Evolutionary conservation across 2,888 invertebrate species (phyloP).

Genomic region (Cenopis cana): DNA sequence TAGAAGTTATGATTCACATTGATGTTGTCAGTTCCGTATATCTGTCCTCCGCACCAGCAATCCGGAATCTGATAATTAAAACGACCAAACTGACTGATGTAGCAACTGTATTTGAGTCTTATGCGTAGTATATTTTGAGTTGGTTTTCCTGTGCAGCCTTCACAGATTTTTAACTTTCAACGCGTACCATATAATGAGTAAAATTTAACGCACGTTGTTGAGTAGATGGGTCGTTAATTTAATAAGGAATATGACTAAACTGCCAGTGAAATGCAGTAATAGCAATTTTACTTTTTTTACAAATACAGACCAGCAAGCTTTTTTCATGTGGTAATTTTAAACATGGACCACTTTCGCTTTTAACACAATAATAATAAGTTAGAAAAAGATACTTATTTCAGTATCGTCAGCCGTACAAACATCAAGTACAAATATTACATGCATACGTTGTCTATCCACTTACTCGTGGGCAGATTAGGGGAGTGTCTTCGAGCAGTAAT

Average conservation of each 20-base stretch:
- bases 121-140: background rate
- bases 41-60: slow-evolving; percentile 53
- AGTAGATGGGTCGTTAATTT: slow-evolving; percentile 22
- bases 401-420: background rate
- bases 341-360: background rate
- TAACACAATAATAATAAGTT: background rate
- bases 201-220: slow-evolving; percentile 13
- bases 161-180: slow-evolving; percentile 18
- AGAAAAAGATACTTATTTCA: background rate
- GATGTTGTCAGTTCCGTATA: slow-evolving; percentile 56
- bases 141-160: background rate
- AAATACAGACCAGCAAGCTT: background rate
- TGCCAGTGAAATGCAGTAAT: slow-evolving; percentile 32
- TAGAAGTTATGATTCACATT: slow-evolving; percentile 39
- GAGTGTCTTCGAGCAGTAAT: background rate
- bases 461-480: background rate
- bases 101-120: background rate
- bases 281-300: slow-evolving; percentile 3
- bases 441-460: background rate
- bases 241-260: slow-evolving; percentile 18
- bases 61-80: background rate
- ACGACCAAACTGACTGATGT: background rate
- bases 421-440: background rate
- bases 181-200: slow-evolving; percentile 16
- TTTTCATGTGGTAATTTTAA: no score